Base-by-base conservation (phyloP, 2,797 vertebrate genomes). In the Xenops minutus region DNA sequence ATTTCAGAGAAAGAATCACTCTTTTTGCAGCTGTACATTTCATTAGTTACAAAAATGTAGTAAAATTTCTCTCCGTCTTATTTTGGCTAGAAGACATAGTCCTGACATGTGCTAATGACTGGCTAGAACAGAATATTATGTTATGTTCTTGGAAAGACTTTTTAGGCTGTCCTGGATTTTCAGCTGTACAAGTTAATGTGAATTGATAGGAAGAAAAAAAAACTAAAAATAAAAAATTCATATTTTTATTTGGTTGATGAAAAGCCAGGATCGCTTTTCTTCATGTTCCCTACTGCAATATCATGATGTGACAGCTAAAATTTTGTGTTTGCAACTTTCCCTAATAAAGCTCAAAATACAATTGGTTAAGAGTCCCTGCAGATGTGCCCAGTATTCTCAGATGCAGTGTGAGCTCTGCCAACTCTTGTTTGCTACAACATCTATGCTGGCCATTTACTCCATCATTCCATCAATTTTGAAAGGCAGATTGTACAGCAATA, bases 1-100 rank as follows among this genome's bases (percentile, higher is more conserved):
- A 30, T 77, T 93, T 91, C 87, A 91, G 95, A 85, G 43, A 94
- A 43, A 86, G 43, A 85, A 76, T 58, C 55, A 58, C 48, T 69
- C 67, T 79, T 67, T 49, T 3, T 75, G 83, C 34, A 94, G 92
- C 90, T 89, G 83, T 76, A 76, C 54, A 54, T 88, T 67, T 89
- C 46, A 81, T 93, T 82, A 93, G 54, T 48, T 69, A 89, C 37
- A 93, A 84, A 95, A 93, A 94, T 46, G 69, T n/a, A 72, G 54
- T 63, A 54, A 83, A 83, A 36, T 79, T 94, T 85, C 27, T 85
- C 51, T 79, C 72, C 84, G 29, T 85, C 67, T 89, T 46, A 68
- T 59, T 92, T 92, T 92, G 91, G 64, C 91, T 69, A 68, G 73
- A 88, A 82, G 85, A 90, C 51, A 20, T 4, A 88, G 67, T 69